phyloP scores from a whole-genome alignment of 2,888 invertebrate species.

The Lasiommata megera region DNA sequence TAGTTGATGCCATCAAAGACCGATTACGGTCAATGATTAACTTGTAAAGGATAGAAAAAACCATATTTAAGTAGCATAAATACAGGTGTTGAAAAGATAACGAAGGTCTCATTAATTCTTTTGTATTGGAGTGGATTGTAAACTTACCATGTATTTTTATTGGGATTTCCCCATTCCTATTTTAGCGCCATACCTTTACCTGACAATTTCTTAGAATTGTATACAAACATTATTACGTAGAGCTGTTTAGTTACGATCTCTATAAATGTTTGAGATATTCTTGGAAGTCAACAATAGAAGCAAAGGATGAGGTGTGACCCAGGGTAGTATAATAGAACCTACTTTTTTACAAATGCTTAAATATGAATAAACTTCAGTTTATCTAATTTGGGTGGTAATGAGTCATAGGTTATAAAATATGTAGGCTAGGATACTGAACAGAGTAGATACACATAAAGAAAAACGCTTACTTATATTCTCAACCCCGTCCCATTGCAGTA shows the following conservation, averaged over 20 bases:
- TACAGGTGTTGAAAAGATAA: not conserved
- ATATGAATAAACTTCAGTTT: too few species aligned
- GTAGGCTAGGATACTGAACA: too few species aligned
- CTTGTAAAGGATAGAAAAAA: too few species aligned
- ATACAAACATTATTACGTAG: not conserved
- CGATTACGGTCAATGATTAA: not conserved
- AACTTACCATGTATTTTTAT: not conserved
- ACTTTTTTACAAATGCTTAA: not conserved
- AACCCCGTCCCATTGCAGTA: slow-evolving; percentile 90
- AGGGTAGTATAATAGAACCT: not conserved
- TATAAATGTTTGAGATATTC: not conserved
- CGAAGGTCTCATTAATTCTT: not conserved
- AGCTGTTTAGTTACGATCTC: not conserved
- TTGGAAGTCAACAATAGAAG: not conserved
- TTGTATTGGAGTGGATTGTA: too few species aligned
- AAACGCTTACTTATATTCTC: slow-evolving; percentile 84
- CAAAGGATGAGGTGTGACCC: not conserved
- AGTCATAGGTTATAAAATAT: too few species aligned
- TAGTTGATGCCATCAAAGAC: too few species aligned
- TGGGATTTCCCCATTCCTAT: slow-evolving; percentile 9
- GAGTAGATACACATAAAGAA: too few species aligned
- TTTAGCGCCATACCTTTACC: not conserved
- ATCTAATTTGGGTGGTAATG: too few species aligned
- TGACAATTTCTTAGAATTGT: slow-evolving; percentile 7
- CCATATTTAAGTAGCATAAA: too few species aligned